phyloP scores from a whole-genome alignment of 2,888 invertebrate species.

The Drosophila pseudotakahashii region DNA sequence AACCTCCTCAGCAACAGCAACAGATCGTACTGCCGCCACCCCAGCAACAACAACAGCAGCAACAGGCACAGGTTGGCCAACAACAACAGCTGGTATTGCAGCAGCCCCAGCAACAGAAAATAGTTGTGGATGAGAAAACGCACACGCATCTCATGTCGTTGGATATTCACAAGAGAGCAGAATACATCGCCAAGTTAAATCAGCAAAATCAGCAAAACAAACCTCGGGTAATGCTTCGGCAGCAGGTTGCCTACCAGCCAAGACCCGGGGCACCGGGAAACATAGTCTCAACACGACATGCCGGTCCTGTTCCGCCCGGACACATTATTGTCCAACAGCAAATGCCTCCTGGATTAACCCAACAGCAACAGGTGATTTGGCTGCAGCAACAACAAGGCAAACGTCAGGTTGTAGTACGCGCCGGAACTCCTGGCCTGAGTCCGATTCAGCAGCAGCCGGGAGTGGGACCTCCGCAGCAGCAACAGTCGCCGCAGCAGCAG shows the following conservation, averaged over 20 bases:
- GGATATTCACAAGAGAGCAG: constrained; percentile 91
- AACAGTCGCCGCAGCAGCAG: constrained; percentile 53
- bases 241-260: constrained; percentile 85
- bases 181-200: constrained; percentile 92
- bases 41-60: constrained; percentile 66
- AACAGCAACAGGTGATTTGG: constrained; percentile 89
- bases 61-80: constrained; percentile 55
- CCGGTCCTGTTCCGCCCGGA: constrained; percentile 79
- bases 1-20: constrained; percentile 64
- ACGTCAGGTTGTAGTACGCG: constrained; percentile 86
- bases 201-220: constrained; percentile 88
- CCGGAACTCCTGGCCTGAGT: constrained; percentile 82
- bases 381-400: constrained; percentile 87
- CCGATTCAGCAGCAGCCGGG: constrained; percentile 76
- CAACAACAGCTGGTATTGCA: constrained; percentile 76
- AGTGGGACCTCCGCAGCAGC: constrained; percentile 52
- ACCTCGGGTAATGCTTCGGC: constrained; percentile 86
- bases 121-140: constrained; percentile 92
- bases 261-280: constrained; percentile 82
- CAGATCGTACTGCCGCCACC: constrained; percentile 76
- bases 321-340: constrained; percentile 90
- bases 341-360: constrained; percentile 87
- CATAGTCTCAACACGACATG: constrained; percentile 84
- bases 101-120: constrained; percentile 85
- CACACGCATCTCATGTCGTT: constrained; percentile 93